Evolutionary conservation across 2,113 vertebrate species (phyloP).

Genomic region (Poecilia latipinna): DNA sequence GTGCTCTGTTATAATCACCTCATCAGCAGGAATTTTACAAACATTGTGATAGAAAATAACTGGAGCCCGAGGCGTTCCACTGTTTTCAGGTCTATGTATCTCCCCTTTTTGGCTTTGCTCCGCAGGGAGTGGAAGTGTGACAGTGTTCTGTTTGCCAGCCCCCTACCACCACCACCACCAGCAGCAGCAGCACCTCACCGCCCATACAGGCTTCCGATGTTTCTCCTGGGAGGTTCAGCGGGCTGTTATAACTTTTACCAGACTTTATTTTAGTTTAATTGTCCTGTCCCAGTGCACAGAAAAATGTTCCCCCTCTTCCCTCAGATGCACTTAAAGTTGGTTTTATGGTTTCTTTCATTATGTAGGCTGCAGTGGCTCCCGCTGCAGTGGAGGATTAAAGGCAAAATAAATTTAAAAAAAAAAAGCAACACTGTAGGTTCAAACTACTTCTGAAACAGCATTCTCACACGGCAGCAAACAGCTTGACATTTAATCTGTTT

Average conservation of each 20-base stretch:
- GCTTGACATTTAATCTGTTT: constrained; percentile 23
- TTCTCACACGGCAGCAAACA: constrained; percentile 27
- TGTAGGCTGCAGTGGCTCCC: constrained; percentile 32
- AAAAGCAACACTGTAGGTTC: constrained; percentile 9
- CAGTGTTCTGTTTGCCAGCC: constrained; percentile 70
- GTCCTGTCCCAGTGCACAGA: constrained; percentile 62
- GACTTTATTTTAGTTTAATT: constrained; percentile 79
- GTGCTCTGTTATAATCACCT: constrained; percentile 62
- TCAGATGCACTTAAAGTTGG: constrained; percentile 59
- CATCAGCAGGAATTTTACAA: constrained; percentile 72
- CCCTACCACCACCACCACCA: constrained; percentile 15
- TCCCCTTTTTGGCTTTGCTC: constrained; percentile 59
- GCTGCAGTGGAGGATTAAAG: constrained; percentile 58
- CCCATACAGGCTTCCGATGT: constrained; percentile 58
- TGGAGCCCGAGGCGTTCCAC: constrained; percentile 59
- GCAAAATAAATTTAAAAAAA: constrained; percentile 18
- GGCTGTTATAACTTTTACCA: constrained; percentile 68
- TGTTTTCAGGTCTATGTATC: constrained; percentile 61
- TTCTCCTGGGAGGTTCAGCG: constrained; percentile 61
- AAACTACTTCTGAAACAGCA: constrained; percentile 25
- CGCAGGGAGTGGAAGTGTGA: constrained; percentile 68
- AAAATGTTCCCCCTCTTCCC: constrained; percentile 44
- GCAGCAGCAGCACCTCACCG: constrained; percentile 52
- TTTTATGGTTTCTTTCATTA: constrained; percentile 52
- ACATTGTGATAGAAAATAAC: constrained; percentile 51